Percentiles rank a stretch among this genome's conserved stretches.
phyloP scores from a whole-genome alignment of 2,113 vertebrate species.

The Pelobates fuscus region DNA sequence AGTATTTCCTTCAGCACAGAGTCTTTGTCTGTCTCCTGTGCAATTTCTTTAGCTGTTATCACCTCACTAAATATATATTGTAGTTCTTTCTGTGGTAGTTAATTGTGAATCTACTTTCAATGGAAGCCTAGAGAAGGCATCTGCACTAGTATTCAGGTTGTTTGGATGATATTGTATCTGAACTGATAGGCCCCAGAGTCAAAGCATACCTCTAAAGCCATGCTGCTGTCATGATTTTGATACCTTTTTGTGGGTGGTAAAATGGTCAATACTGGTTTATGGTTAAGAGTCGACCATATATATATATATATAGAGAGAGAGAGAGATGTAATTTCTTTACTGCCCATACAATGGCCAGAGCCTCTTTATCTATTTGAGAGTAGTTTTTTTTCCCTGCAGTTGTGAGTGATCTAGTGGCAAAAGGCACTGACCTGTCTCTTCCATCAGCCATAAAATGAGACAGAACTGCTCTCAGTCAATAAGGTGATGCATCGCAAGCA shows the following conservation, averaged over 20 bases:
- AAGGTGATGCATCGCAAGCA: constrained; percentile 1
- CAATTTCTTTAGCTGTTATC: no score
- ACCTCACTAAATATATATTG: no score
- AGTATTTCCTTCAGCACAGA: no score
- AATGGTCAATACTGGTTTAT: neutral
- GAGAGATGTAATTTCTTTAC: neutral
- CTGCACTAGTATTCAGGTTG: neutral
- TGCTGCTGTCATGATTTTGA: neutral
- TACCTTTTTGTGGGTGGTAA: neutral
- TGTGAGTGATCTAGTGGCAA: neutral
- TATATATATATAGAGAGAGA: no score
- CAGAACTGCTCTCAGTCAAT: neutral
- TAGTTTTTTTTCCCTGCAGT: neutral
- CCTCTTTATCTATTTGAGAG: neutral
- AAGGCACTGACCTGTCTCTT: neutral
- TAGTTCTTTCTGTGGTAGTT: no score
- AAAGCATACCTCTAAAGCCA: neutral
- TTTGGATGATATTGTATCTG: neutral
- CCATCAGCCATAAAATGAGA: neutral
- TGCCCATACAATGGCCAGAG: neutral
- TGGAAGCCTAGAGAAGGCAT: no score
- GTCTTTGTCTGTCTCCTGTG: no score
- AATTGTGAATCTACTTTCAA: no score
- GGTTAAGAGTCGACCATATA: neutral
- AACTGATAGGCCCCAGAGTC: neutral